Conservation (phyloP, 2,888 invertebrate species). For the Meteorus cinctellus region DNA sequence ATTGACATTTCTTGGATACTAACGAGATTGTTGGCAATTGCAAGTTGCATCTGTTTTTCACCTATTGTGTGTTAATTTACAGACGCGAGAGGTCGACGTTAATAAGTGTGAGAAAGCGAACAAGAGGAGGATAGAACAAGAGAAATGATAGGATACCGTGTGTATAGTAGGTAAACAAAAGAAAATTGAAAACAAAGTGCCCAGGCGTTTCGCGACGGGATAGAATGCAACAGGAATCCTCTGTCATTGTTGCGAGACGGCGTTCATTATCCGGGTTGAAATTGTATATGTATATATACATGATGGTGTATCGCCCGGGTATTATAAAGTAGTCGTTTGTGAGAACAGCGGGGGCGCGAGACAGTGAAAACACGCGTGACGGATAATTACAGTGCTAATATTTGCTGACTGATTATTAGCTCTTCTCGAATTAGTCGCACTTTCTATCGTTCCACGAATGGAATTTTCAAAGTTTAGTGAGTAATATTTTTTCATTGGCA, state of each 20-base stretch:
- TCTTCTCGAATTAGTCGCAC: constrained; percentile 35
- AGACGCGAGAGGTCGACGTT: neutral
- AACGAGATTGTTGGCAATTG: constrained; percentile 11
- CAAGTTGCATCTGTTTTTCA: neutral
- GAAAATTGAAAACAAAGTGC: constrained; percentile 26
- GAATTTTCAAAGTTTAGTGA: constrained; percentile 8
- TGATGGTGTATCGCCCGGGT: constrained; percentile 1
- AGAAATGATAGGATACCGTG: neutral
- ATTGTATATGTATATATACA: constrained; percentile 8
- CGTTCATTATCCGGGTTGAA: constrained; percentile 26
- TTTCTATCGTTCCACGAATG: constrained; percentile 28
- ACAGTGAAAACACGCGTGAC: constrained; percentile 33
- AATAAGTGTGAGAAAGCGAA: neutral
- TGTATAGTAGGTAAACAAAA: constrained; percentile 13
- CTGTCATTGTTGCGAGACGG: constrained; percentile 22
- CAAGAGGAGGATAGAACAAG: neutral
- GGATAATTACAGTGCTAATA: constrained; percentile 42
- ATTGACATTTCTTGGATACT: neutral
- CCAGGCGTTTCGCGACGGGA: constrained; percentile 23
- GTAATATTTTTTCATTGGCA: neutral
- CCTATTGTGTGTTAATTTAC: constrained; percentile 23
- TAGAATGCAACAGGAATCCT: constrained; percentile 24
- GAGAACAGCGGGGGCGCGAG: neutral
- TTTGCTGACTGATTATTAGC: constrained; percentile 42
- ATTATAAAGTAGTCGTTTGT: constrained; percentile 14